Conservation (phyloP, 2,888 invertebrate genomes). For the Masnerella sp. region DNA sequence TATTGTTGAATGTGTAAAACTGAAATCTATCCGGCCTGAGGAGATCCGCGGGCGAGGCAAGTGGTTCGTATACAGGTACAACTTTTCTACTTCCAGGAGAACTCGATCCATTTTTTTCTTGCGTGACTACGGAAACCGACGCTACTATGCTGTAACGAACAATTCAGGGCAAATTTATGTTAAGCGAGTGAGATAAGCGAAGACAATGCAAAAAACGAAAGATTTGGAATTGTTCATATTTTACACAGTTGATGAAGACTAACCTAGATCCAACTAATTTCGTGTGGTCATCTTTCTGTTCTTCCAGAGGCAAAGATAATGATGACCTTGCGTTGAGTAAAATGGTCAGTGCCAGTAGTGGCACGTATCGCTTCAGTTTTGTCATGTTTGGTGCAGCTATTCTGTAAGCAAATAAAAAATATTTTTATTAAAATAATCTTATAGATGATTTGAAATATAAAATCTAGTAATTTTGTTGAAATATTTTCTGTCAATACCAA, state of each 20-base stretch:
- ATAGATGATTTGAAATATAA: no score
- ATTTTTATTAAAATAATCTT: background rate
- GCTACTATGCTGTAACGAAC: slow-evolving; percentile 81
- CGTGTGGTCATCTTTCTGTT: slow-evolving; percentile 70
- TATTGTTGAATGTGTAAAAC: slow-evolving; percentile 91
- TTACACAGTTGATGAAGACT: slow-evolving; percentile 32
- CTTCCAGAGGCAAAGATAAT: slow-evolving; percentile 63
- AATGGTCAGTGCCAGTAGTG: slow-evolving; percentile 63
- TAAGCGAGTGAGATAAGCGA: no score
- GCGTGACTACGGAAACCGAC: slow-evolving; percentile 82
- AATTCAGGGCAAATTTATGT: background rate
- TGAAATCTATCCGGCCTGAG: slow-evolving; percentile 91
- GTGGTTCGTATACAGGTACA: slow-evolving; percentile 79
- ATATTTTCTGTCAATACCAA: no score
- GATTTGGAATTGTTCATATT: no score
- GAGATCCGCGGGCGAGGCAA: slow-evolving; percentile 85
- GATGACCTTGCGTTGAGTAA: slow-evolving; percentile 58
- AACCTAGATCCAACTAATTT: slow-evolving; percentile 76
- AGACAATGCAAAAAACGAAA: no score
- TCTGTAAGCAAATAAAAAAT: slow-evolving; percentile 41
- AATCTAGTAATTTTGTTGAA: background rate
- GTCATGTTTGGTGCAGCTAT: slow-evolving; percentile 61
- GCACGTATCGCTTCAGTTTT: slow-evolving; percentile 65
- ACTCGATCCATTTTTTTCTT: slow-evolving; percentile 81
- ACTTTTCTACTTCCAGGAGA: slow-evolving; percentile 81